phyloP scores from a whole-genome alignment of 2,113 vertebrate genomes.

The Corythornis madagascariensis region DNA sequence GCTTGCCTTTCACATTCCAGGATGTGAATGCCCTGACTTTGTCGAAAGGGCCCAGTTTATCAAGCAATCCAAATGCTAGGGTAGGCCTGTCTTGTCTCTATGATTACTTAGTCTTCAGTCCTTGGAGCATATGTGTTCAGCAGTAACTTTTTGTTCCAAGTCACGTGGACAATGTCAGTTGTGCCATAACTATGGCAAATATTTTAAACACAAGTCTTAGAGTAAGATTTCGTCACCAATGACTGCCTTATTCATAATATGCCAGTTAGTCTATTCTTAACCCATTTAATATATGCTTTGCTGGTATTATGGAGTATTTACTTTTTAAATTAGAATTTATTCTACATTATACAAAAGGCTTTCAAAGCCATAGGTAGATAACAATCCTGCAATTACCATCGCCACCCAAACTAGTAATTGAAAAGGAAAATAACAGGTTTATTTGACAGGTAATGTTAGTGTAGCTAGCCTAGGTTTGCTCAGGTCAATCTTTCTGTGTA shows the following conservation, averaged over 20 bases:
- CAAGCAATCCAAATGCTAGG: background rate
- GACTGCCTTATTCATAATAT: background rate
- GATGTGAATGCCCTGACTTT: background rate
- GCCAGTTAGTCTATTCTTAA: background rate
- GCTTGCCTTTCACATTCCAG: background rate
- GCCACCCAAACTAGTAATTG: background rate
- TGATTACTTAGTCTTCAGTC: background rate
- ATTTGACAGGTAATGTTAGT: background rate
- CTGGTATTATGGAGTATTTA: background rate
- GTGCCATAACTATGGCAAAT: background rate
- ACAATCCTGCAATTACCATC: background rate
- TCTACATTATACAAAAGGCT: background rate
- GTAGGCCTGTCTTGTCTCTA: background rate
- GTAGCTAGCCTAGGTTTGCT: background rate
- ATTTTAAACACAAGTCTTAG: background rate
- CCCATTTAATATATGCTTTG: accelerated
- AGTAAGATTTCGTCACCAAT: background rate
- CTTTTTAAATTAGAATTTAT: background rate
- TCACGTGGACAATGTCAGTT: accelerated
- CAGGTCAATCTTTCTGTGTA: background rate
- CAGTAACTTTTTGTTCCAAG: background rate
- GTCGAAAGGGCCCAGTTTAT: accelerated
- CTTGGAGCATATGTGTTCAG: background rate
- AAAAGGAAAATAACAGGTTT: background rate
- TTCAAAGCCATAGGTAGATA: background rate